Conservation (phyloP, 2,888 invertebrate species). For the Drosophila hamatofila region DNA sequence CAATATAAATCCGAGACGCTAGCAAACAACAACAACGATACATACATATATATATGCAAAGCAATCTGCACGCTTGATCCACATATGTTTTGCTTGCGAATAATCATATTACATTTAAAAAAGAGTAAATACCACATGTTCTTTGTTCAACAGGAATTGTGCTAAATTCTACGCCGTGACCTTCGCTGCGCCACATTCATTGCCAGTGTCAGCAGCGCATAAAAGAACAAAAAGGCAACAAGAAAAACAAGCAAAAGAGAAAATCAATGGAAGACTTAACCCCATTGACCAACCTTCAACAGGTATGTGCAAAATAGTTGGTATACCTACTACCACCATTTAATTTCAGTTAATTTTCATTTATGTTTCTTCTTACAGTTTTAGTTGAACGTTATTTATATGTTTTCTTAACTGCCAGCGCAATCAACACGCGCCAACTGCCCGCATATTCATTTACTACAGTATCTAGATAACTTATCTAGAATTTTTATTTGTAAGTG, state of each 20-base stretch:
- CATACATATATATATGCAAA: neutral
- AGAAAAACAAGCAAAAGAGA: slow-evolving; percentile 53
- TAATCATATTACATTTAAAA: neutral
- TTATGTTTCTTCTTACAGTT: slow-evolving; percentile 51
- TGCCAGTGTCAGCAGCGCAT: slow-evolving; percentile 56
- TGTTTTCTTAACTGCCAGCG: slow-evolving; percentile 44
- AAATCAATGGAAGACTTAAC: slow-evolving; percentile 82
- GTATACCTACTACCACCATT: slow-evolving; percentile 14
- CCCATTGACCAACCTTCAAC: slow-evolving; percentile 76
- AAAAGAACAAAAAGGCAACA: slow-evolving; percentile 2
- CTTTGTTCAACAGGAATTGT: slow-evolving; percentile 36
- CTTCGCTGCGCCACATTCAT: slow-evolving; percentile 64
- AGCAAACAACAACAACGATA: slow-evolving; percentile 6
- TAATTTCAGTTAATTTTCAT: slow-evolving; percentile 29
- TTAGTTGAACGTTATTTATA: slow-evolving; percentile 48
- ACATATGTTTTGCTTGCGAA: slow-evolving; percentile 8
- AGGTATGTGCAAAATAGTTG: slow-evolving; percentile 55
- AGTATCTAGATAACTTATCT: slow-evolving; percentile 30
- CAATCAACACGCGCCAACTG: slow-evolving; percentile 21
- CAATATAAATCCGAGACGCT: slow-evolving; percentile 27
- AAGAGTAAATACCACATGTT: slow-evolving; percentile 1
- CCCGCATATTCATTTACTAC: slow-evolving; percentile 34
- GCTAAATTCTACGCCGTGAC: slow-evolving; percentile 55
- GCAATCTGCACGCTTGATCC: neutral
- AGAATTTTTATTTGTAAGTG: slow-evolving; percentile 49